These are phyloP conservation scores for Podarcis raffonei DNA, from an alignment of 2,113 vertebrate species.

Conservation along the genomic window DNA sequence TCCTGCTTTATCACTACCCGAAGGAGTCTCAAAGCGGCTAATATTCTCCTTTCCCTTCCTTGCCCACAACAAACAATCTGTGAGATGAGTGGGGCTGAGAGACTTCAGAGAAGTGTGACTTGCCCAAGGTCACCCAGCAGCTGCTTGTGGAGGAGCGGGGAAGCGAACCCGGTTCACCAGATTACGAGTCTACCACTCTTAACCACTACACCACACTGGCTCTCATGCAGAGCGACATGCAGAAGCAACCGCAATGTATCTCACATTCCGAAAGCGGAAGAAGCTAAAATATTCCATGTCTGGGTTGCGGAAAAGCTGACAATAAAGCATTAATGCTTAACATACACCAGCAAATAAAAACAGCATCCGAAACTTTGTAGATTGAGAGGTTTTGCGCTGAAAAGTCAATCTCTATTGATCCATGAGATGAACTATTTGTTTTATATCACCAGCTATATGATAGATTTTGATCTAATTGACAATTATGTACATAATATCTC, in stretches of 20 bases:
- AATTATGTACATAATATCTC: conserved; percentile 20
- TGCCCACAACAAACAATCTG: too few relatives aligned
- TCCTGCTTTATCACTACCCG: too few relatives aligned
- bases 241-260: not conserved
- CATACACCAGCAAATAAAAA: conserved; percentile 22
- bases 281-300: conserved; percentile 48
- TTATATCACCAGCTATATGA: conserved; percentile 38
- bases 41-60: too few relatives aligned
- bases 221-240: not conserved
- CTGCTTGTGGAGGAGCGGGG: too few relatives aligned
- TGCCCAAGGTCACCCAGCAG: too few relatives aligned
- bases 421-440: conserved; percentile 45
- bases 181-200: too few relatives aligned
- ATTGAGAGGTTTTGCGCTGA: conserved; percentile 47
- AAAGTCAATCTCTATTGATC: conserved; percentile 65
- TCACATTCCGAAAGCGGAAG: conserved; percentile 20
- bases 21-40: too few relatives aligned
- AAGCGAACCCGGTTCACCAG: too few relatives aligned
- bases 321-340: conserved; percentile 36
- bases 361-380: conserved; percentile 38
- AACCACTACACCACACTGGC: too few relatives aligned
- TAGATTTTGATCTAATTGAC: conserved; percentile 40
- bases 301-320: conserved; percentile 39
- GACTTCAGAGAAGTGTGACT: too few relatives aligned
- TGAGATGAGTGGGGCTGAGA: too few relatives aligned